These are phyloP conservation scores for Mesorhabditis spiculigera DNA, from an alignment of 2,888 invertebrate genomes.

Conservation along the genomic window DNA sequence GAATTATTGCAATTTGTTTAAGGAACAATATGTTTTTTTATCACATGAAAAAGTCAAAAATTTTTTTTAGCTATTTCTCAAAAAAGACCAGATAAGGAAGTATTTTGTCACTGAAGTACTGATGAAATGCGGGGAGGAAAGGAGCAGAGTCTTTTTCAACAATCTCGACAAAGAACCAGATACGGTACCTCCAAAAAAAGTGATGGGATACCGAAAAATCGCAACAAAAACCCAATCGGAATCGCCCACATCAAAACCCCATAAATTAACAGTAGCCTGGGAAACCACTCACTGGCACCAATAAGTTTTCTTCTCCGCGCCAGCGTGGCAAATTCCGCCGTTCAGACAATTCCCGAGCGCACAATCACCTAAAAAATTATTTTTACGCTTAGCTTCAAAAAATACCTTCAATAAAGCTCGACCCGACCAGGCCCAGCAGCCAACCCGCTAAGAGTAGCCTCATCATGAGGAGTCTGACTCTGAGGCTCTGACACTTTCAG, in stretches of 20 bases:
- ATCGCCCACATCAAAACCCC: too few relatives aligned
- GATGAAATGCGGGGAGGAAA: background rate
- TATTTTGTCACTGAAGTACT: too few relatives aligned
- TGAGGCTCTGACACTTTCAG: too few relatives aligned
- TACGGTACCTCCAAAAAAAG: too few relatives aligned
- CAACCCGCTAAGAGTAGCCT: too few relatives aligned
- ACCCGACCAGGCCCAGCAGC: background rate
- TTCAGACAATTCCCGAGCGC: conserved; percentile 4
- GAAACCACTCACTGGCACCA: background rate
- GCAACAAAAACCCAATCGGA: background rate
- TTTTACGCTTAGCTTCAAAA: background rate
- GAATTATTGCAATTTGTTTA: too few relatives aligned
- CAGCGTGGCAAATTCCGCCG: background rate
- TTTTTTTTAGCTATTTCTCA: too few relatives aligned
- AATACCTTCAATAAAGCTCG: background rate
- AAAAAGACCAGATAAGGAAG: too few relatives aligned
- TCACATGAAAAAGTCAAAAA: too few relatives aligned
- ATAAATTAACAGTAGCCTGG: background rate
- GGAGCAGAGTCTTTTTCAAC: background rate
- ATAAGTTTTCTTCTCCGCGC: background rate
- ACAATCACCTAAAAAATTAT: background rate
- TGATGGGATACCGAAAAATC: too few relatives aligned
- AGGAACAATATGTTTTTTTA: too few relatives aligned
- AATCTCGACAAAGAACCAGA: background rate
- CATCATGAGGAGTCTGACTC: too few relatives aligned